phyloP scores from a whole-genome alignment of 2,113 vertebrate species.

The Coturnix japonica region DNA sequence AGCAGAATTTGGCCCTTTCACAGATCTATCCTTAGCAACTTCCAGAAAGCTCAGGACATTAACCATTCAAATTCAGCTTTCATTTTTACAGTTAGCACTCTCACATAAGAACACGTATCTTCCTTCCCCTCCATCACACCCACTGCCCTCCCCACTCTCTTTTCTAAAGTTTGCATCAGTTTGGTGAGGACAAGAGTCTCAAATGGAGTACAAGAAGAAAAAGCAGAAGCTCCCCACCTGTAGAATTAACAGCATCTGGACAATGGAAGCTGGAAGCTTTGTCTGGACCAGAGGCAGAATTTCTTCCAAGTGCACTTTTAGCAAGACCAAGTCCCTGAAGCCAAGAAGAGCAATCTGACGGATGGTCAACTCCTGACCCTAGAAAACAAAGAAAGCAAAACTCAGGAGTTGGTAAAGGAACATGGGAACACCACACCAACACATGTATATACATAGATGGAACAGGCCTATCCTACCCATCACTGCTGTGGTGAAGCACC shows the following conservation, averaged over 20 bases:
- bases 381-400: constrained; percentile 11
- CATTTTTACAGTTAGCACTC: neutral
- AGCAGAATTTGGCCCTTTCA: neutral
- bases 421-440: neutral
- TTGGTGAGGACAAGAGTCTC: fast-evolving
- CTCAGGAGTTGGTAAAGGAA: neutral
- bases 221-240: constrained; percentile 78
- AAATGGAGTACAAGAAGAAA: neutral
- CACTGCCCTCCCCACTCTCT: neutral
- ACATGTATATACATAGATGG: neutral
- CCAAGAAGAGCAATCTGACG: constrained; percentile 93
- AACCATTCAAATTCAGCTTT: neutral
- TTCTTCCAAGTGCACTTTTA: constrained; percentile 88
- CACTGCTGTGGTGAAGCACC: neutral
- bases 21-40: neutral
- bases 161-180: neutral
- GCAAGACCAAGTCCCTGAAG: constrained; percentile 91
- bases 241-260: constrained; percentile 94
- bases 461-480: neutral
- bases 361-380: constrained; percentile 94
- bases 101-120: neutral
- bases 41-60: neutral
- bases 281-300: constrained; percentile 76
- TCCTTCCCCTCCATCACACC: neutral
- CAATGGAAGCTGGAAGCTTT: constrained; percentile 82